These are phyloP conservation scores for Lepus europaeus DNA, from an alignment of 2,113 vertebrate genomes.

Conservation along the genomic window DNA sequence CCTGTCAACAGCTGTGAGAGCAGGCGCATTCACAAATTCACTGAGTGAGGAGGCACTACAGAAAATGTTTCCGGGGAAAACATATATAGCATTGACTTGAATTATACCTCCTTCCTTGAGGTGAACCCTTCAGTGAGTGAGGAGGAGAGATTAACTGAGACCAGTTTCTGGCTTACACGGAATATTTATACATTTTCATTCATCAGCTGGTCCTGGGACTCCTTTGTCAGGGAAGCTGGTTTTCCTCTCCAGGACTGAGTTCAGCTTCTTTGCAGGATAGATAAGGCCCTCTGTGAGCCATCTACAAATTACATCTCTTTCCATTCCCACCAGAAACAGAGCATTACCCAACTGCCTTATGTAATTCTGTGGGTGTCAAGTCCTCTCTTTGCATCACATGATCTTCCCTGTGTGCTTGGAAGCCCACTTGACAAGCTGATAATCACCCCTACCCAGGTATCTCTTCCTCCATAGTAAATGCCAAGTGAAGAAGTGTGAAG, in stretches of 20 bases:
- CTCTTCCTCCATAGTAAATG: background rate
- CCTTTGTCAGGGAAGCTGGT: background rate
- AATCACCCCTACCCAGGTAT: background rate
- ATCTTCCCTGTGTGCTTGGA: background rate
- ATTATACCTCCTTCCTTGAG: background rate
- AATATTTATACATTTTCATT: background rate
- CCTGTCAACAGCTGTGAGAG: background rate
- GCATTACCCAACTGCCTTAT: background rate
- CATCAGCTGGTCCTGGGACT: background rate
- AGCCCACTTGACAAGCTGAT: background rate
- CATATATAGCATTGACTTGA: no score
- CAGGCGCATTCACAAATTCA: background rate
- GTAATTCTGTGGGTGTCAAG: no score
- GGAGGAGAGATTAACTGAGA: background rate
- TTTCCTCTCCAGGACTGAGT: background rate
- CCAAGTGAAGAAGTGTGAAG: background rate
- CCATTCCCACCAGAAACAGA: background rate
- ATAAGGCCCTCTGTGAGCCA: background rate
- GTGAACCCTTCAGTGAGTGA: background rate
- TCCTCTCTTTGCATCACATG: background rate
- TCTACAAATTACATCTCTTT: background rate
- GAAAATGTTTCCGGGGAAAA: background rate
- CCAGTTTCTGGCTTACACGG: background rate
- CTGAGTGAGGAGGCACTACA: background rate
- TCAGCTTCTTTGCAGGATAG: background rate